Evolutionary conservation across 2,797 vertebrate genomes (phyloP), one percentile per base, ranked within the genome.

Genomic region (Xenopus petersii): DNA sequence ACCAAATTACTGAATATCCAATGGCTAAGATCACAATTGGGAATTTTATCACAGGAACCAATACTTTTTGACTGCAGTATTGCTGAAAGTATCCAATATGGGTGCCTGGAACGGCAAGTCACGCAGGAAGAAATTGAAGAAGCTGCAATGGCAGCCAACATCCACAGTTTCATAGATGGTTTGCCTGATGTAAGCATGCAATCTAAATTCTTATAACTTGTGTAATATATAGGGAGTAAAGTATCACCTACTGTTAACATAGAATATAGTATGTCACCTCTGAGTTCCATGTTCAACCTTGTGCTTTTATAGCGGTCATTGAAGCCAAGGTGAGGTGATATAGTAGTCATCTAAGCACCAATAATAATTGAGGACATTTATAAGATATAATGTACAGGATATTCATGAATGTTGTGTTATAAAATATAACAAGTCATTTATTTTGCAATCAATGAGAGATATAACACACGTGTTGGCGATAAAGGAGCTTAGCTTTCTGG

Each of bases 401-500:
- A 42, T 42, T 42, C 36, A 42, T 42, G 36, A 1, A 6, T 42
- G 5, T 42, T 42, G 36, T 42, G 36, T 42, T 42, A 15, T 56
- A 56, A 56, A 16, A 56, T 10, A 15, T 56, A 56, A 56, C n/a
- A 56, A 2, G 4, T 16, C 1, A 56, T 56, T 56, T 56, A 17
- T 56, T 17, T 17, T 42, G 4, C 10, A 6, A 64, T 12, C 9
- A 59, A 33, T 42, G 85, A 96, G 94, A 92, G 91, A 83, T 96
- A 95, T 17, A 54, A 88, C 71, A 96, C 94, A 4, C 90, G 87
- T 79, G 94, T 94, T 0, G 94, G 95, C 12, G 94, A 96, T 81
- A 96, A 95, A 77, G 94, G 95, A 8, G 86, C 94, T 0, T 94
- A 96, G 89, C 88, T 96, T 54, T 96, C 94, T 0, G 94, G 95